A percentile compares a stretch with the other conserved stretches of the same genome.
Evolutionary conservation across 2,888 invertebrate genomes (phyloP).

Genomic region (Odontomyia ornata): DNA sequence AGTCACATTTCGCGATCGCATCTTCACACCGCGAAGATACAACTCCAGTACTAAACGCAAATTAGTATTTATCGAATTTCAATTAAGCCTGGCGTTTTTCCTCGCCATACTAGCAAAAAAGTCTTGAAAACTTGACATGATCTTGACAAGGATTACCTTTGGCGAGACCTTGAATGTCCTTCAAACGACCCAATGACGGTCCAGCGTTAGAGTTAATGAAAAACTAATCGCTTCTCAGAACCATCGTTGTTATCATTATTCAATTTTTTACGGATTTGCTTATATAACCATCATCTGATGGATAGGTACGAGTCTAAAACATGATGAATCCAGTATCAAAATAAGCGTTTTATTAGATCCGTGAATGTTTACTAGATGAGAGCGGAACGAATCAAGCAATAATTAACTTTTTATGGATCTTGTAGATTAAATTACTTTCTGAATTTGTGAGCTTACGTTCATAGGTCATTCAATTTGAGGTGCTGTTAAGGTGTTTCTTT

Average conservation of each 20-base stretch:
- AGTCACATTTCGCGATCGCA: neutral
- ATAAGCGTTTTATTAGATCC: neutral
- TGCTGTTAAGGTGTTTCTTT: neutral
- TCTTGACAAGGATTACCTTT: slow-evolving; percentile 8
- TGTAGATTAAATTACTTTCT: neutral
- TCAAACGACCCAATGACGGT: slow-evolving; percentile 14
- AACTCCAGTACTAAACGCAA: neutral
- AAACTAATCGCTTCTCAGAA: neutral
- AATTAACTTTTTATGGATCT: neutral
- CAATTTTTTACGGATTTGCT: too few relatives aligned
- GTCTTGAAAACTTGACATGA: neutral
- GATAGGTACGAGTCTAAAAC: too few relatives aligned
- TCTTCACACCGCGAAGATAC: neutral
- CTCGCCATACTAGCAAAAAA: neutral
- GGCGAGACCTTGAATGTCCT: slow-evolving; percentile 24
- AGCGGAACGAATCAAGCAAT: slow-evolving; percentile 3
- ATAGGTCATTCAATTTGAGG: neutral
- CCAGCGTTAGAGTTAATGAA: neutral
- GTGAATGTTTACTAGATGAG: neutral
- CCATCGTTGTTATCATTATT: too few relatives aligned
- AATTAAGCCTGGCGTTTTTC: neutral
- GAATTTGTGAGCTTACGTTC: neutral
- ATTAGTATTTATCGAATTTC: neutral
- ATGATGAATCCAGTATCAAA: too few relatives aligned
- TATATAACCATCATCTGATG: too few relatives aligned